Conservation (phyloP, 1,140 invertebrate genomes). For the Meloidogyne chitwoodi region DNA sequence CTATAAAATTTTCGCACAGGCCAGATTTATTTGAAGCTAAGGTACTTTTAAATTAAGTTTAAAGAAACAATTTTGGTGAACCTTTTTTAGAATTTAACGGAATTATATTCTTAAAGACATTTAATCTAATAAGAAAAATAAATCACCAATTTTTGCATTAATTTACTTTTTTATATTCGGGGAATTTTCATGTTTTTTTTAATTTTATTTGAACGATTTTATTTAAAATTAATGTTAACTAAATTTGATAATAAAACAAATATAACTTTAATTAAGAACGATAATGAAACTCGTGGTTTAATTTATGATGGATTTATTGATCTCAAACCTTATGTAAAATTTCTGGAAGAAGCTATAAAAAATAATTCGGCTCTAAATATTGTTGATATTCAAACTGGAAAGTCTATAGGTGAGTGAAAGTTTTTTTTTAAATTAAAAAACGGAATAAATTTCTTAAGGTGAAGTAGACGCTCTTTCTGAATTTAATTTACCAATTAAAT, state of each 20-base stretch:
- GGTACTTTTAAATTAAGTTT: not conserved
- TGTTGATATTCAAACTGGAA: not conserved
- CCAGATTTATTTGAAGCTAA: conserved; percentile 14
- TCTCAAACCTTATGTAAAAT: not conserved
- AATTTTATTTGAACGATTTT: too few species aligned
- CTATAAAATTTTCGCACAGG: conserved; percentile 2
- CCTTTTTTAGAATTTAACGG: not conserved
- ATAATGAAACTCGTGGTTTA: not conserved
- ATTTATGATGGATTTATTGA: conserved; percentile 3
- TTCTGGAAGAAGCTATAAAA: conserved; percentile 10
- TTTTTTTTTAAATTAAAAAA: not conserved
- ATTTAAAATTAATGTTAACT: too few species aligned
- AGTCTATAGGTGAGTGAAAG: not conserved
- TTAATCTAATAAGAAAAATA: too few species aligned
- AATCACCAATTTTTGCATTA: too few species aligned
- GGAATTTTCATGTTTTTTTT: too few species aligned
- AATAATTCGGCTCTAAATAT: not conserved
- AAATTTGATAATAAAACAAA: too few species aligned
- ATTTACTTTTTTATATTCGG: too few species aligned
- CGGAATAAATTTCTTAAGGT: not conserved
- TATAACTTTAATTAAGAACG: not conserved
- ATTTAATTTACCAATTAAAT: not conserved
- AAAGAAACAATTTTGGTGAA: not conserved
- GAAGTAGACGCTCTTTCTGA: conserved; percentile 4
- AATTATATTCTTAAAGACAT: too few species aligned